A percentile compares a stretch with the other conserved stretches of the same genome.
These are phyloP conservation scores for Mythimna lalbum DNA, from an alignment of 2,888 invertebrate genomes.

Conservation along the genomic window DNA sequence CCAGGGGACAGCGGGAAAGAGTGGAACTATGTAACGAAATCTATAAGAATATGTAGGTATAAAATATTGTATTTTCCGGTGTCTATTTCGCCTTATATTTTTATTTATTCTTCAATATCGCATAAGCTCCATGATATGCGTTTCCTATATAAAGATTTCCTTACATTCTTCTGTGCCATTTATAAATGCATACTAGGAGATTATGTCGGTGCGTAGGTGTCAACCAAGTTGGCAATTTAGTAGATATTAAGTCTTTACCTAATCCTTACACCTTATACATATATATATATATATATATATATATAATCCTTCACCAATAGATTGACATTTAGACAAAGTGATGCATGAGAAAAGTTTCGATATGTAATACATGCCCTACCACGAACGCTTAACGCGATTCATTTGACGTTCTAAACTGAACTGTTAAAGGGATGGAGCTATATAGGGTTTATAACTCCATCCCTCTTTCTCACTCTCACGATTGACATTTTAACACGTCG, in stretches of 20 bases:
- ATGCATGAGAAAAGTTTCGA: too few species aligned
- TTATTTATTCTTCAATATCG: not conserved
- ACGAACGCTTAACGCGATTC: too few species aligned
- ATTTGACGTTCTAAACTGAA: too few species aligned
- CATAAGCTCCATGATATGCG: not conserved
- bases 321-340: too few species aligned
- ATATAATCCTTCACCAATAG: too few species aligned
- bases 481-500: too few species aligned
- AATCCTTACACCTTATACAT: too few species aligned
- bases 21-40: constrained; percentile 17
- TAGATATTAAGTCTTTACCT: not conserved
- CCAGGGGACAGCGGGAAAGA: constrained; percentile 27
- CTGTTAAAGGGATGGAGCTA: too few species aligned
- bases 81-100: not conserved
- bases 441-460: too few species aligned
- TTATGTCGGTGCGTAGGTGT: not conserved
- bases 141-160: not conserved
- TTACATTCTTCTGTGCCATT: not conserved
- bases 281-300: too few species aligned
- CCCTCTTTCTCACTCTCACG: too few species aligned
- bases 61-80: not conserved
- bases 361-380: too few species aligned
- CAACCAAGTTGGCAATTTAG: not conserved
- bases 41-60: constrained; percentile 8
- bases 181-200: not conserved